A percentile compares a stretch with the other conserved stretches of the same genome.
These are phyloP conservation scores for Gambusia yucatana DNA, from an alignment of 2,797 vertebrate species.

Conservation along the genomic window DNA sequence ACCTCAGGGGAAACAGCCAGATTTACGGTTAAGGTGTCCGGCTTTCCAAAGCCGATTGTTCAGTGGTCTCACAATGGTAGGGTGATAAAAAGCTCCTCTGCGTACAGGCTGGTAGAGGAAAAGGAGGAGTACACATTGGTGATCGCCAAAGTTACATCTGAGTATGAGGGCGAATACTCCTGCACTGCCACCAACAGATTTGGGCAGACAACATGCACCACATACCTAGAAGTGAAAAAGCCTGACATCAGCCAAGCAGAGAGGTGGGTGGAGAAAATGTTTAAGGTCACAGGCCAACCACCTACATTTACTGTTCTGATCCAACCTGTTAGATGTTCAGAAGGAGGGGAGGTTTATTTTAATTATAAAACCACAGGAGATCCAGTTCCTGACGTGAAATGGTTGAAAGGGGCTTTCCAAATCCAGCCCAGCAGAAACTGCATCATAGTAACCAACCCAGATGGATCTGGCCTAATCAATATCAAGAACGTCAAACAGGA, in stretches of 20 bases:
- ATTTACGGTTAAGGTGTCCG: slow-evolving; percentile 86
- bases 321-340: slow-evolving; percentile 75
- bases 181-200: slow-evolving; percentile 87
- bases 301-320: slow-evolving; percentile 83
- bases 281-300: slow-evolving; percentile 78
- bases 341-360: slow-evolving; percentile 82
- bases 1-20: slow-evolving; percentile 83
- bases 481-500: slow-evolving; percentile 77
- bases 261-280: slow-evolving; percentile 83
- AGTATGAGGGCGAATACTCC: slow-evolving; percentile 88
- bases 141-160: slow-evolving; percentile 81
- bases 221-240: slow-evolving; percentile 84
- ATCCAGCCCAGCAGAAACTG: slow-evolving; percentile 77
- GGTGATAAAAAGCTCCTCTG: slow-evolving; percentile 77
- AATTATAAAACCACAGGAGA: slow-evolving; percentile 81
- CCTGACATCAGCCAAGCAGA: slow-evolving; percentile 74
- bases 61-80: slow-evolving; percentile 89
- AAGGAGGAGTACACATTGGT: slow-evolving; percentile 86
- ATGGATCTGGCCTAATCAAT: slow-evolving; percentile 86
- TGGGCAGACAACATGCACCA: slow-evolving; percentile 84
- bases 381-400: slow-evolving; percentile 82
- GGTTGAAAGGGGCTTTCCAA: slow-evolving; percentile 85
- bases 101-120: slow-evolving; percentile 86
- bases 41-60: slow-evolving; percentile 87
- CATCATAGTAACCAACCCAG: slow-evolving; percentile 78